Base-by-base conservation (phyloP, 2,888 invertebrate genomes). In the Sinopyrophorus schimmeli region DNA sequence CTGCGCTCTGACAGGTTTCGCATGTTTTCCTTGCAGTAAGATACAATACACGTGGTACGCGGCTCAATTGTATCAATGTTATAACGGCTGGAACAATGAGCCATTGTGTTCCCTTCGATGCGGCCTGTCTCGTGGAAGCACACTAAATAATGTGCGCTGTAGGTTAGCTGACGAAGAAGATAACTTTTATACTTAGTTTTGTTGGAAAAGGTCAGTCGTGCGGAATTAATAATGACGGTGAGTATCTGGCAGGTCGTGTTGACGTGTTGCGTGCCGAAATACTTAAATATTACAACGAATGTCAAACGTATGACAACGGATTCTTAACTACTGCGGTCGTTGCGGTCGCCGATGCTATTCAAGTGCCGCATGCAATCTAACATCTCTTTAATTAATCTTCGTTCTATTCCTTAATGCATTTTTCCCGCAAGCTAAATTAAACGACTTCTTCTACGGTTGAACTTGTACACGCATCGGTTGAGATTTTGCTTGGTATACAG, bases 1-100 rank as follows among this genome's bases (percentile, higher is more conserved):
- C 51, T 47, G 41, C 46, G 18, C 35, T 52, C 37, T 52, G 51
- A 52, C 51, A 52, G 51, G 51, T 52, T 47, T 52, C 51, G 46
- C 51, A 52, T 52, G 51, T 52, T 52, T 42, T 52, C 51, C 42
- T 41, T 37, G 46, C 46, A 41, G 40, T 38, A 50, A 50, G 44
- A 50, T 50, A 50, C 35, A 50, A 50, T 50, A 50, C 40, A 50
- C 46, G 50, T 50, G 44, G 44, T 46, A 44, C 44, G 46, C 44
- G 39, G 50, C 31, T 50, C 50, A 50, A 50, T 50, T 50, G 50
- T 50, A 50, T 50, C 50, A 46, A 50, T 50, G 50, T 50, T 50
- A 41, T 50, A 50, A 41, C 44, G 46, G 50, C 41, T 46, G 18
- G 46, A 50, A 50, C 50, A 50, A 50, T 50, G 37, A 50, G 17